Base-by-base conservation (phyloP, 2,113 vertebrate species). In the Chaetops frenatus region DNA sequence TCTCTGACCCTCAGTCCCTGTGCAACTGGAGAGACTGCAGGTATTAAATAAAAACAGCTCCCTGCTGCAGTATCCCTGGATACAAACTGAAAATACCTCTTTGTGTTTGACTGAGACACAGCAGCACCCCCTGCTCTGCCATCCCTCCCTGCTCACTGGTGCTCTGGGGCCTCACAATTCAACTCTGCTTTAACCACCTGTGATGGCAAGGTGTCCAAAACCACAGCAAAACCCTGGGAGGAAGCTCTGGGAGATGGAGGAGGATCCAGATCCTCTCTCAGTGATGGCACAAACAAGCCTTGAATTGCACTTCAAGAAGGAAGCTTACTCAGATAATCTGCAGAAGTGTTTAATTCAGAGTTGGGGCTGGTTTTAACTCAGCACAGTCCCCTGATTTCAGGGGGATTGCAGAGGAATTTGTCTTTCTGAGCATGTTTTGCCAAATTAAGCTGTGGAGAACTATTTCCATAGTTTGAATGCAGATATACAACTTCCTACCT, bases 401-500 rank as follows among this genome's bases (percentile, higher is more conserved):
- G 51, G n/a, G 51, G 42, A 80, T 72, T 3, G 15, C 19, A 56
- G 81, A 72, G 62, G 70, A 85, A 85, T 92, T 94, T 88, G 65
- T 33, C 64, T 71, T 88, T 77, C 78, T 44, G 38, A 73, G 47
- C 25, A 12, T 64, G 61, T 58, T 94, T 94, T 92, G 67, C 89
- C 80, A 91, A 94, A 96, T 94, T 71, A 94, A 94, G 80, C 84
- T 72, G 65, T 71, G 76, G 64, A 94, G 61, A 91, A 48, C 84
- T 69, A 72, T 92, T 92, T 92, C 86, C 84, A 81, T 92, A 92
- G 60, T 42, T 90, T 86, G 53, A 94, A 89, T 94, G 78, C 94
- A 95, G 94, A 95, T 80, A 73, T 8, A 50, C 81, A 95, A 94
- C 84, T 92, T 92, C 77, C 79, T 93, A 94, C 88, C 91, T 89